Conservation (phyloP, 1,140 invertebrate genomes). For the Microplitis mediator region DNA sequence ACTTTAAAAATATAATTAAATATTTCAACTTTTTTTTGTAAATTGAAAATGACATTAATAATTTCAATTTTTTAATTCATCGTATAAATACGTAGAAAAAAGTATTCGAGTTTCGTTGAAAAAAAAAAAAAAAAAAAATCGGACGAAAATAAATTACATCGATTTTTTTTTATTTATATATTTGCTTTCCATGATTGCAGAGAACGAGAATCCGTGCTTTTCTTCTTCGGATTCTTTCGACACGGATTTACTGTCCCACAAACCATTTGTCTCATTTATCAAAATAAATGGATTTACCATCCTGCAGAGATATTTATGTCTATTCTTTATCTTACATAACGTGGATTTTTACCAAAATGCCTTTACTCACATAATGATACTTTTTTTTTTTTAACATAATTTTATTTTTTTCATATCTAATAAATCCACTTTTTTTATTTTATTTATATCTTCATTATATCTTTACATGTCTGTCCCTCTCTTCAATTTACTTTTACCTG, state of each 20-base stretch:
- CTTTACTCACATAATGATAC: not conserved
- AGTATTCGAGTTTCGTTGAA: no score
- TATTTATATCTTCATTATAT: conserved; percentile 27
- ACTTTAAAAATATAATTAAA: no score
- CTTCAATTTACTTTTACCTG: not conserved
- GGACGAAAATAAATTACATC: no score
- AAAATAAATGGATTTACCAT: conserved; percentile 39
- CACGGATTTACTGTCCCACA: not conserved
- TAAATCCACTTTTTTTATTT: conserved; percentile 12
- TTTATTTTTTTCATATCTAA: not conserved
- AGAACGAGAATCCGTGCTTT: not conserved
- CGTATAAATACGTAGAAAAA: no score
- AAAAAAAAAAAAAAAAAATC: no score
- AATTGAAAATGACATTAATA: no score
- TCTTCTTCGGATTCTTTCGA: not conserved
- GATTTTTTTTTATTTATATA: not conserved
- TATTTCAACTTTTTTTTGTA: no score
- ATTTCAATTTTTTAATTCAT: no score
- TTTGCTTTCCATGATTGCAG: not conserved
- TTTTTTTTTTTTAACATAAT: not conserved
- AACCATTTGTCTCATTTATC: conserved; percentile 37
- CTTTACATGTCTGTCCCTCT: not conserved
- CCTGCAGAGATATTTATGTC: not conserved
- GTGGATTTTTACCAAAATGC: conserved; percentile 24
- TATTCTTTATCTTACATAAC: not conserved